Evolutionary conservation across 2,888 invertebrate genomes (phyloP).

Genomic region (Drosophila crucigera): DNA sequence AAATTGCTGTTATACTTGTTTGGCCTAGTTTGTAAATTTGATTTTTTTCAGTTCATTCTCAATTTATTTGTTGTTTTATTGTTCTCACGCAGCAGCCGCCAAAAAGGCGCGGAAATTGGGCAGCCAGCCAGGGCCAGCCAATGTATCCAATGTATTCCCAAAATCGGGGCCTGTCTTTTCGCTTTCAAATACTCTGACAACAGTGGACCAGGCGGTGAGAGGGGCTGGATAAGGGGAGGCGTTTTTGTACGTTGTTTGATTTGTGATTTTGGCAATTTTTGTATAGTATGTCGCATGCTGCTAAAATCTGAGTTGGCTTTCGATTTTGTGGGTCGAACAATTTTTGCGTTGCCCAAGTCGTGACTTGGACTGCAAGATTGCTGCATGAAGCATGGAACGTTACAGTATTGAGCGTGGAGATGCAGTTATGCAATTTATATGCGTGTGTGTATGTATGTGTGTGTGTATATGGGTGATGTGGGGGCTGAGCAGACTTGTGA

Average conservation of each 20-base stretch:
- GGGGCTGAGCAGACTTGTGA: slow-evolving; percentile 38
- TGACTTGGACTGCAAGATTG: slow-evolving; percentile 56
- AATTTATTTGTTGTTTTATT: slow-evolving; percentile 27
- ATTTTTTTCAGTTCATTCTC: slow-evolving; percentile 10
- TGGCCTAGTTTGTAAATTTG: slow-evolving; percentile 42
- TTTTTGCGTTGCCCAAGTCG: slow-evolving; percentile 73
- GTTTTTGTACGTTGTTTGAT: slow-evolving; percentile 57
- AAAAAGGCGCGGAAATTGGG: slow-evolving; percentile 78
- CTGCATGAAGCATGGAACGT: slow-evolving; percentile 6
- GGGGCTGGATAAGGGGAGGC: slow-evolving; percentile 3
- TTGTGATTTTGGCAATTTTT: slow-evolving; percentile 57
- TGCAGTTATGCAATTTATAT: slow-evolving; percentile 52
- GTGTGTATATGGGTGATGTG: slow-evolving; percentile 9
- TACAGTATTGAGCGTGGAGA: slow-evolving; percentile 11
- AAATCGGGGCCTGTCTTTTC: slow-evolving; percentile 34
- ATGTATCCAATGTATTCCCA: slow-evolving; percentile 39
- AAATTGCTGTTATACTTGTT: slow-evolving; percentile 44
- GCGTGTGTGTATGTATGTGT: slow-evolving; percentile 5
- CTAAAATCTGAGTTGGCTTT: slow-evolving; percentile 56
- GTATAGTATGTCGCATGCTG: slow-evolving; percentile 33
- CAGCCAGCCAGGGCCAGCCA: slow-evolving; percentile 53
- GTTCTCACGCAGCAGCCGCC: slow-evolving; percentile 75
- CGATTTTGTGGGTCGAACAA: slow-evolving; percentile 76
- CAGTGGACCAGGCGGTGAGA: slow-evolving; percentile 18
- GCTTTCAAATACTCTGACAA: slow-evolving; percentile 54